Conservation (phyloP, 2,113 vertebrate genomes). For the Merops nubicus region DNA sequence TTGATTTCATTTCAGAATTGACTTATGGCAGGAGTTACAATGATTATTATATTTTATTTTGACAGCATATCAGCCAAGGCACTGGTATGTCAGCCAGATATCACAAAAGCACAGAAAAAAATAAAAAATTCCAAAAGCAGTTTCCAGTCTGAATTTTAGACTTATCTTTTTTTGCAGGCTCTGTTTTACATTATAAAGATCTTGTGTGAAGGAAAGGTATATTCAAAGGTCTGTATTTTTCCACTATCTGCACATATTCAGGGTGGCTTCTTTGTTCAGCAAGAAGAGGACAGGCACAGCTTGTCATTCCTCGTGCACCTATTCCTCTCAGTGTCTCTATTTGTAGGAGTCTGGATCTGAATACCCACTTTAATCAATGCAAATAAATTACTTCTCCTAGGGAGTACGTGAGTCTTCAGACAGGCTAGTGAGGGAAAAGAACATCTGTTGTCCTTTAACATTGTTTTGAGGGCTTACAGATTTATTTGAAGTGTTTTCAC, state of each 20-base stretch:
- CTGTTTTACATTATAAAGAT: conserved; percentile 30
- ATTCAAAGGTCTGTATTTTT: background rate
- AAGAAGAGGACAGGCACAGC: background rate
- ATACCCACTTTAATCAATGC: background rate
- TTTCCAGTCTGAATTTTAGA: background rate
- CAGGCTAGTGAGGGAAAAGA: background rate
- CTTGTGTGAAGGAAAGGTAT: background rate
- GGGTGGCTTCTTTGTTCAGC: background rate
- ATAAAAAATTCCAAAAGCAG: background rate
- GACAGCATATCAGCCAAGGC: background rate
- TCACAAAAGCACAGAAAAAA: background rate
- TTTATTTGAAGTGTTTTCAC: conserved; percentile 52
- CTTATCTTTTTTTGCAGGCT: background rate
- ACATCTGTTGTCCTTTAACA: conserved; percentile 68
- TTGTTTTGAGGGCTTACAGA: conserved; percentile 44
- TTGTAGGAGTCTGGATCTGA: background rate
- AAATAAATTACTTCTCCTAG: conserved; percentile 38
- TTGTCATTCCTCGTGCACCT: background rate
- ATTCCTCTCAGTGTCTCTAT: background rate
- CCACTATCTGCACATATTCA: background rate
- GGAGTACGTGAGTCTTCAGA: background rate
- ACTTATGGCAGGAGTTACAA: background rate
- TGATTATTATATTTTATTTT: conserved; percentile 21
- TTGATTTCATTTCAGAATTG: conserved; percentile 45
- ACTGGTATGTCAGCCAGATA: background rate